Base-by-base conservation (phyloP, 2,888 invertebrate genomes). In the Tiphia femorata region DNA sequence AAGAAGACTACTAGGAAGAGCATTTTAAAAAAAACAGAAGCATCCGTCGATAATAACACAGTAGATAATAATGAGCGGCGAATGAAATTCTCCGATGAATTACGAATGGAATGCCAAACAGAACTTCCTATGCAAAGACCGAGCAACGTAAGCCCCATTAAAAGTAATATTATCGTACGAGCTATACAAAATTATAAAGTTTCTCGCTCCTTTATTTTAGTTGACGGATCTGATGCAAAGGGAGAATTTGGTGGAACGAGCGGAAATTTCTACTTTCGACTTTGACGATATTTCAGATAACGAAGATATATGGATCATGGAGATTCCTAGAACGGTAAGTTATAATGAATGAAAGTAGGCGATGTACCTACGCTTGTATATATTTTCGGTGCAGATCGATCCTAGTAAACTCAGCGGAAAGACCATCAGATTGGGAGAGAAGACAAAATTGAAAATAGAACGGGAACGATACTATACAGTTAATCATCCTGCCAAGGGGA, bases 291-390 rank as follows among this genome's bases (percentile, higher is more conserved):
- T 78, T 21, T 69, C 73, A 1, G 75, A 77, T 3, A 70, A 50
- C 2, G 78, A 78, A 50, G 78, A 78, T 12, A 35, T 77, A 5
- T 78, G 77, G 75, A 49, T 78, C 3, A 67, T 78, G 65, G 72
- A 78, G 30, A 61, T 78, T 49, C 78, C 78, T 14, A 66, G 58
- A 50, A 72, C 70, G 19, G 72, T 77, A 21, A 68, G 1, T 19
- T 20, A 16, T 6, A 44, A 17, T 14, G 19, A 27, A 35, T 17
- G 2, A 30, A 53, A 8, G 19, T 16, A 14, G n/a, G 29, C 14
- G 8, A 16, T 37, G 33, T 33, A 33, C n/a, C 12, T 41, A 29
- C n/a, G 25, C 7, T 56, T 44, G 0, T 29, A 17, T 3, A 37
- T 37, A 19, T 7, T 50, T 47, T n/a, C n/a, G n/a, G n/a, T n/a